Base-by-base conservation (phyloP, 2,888 invertebrate genomes). In the Litoditis marina region DNA sequence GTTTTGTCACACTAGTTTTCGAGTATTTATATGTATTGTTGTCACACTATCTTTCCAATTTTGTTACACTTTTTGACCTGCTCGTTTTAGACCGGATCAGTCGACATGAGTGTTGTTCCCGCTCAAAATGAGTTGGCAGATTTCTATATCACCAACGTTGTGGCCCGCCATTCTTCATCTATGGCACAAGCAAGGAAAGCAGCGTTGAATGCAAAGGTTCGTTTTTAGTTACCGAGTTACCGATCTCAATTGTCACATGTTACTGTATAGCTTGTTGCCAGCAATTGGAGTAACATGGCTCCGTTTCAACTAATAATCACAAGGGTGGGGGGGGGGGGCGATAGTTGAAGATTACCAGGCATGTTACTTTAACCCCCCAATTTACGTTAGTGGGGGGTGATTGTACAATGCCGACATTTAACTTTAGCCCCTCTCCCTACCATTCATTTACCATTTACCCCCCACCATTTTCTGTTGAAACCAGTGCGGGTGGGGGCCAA, bases 121-220 rank as follows among this genome's bases (percentile, higher is more conserved):
- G 63, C 62, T 0, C 77, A 77, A 49, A 66, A 67, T 32, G 87
- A 88, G 63, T 86, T 98, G 65, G 90, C 91, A 84, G 88, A 88
- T 79, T 88, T 87, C 83, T 88, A 87, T 83, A 95, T 96, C 94
- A 98, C 98, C 13, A 94, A 98, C 85, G 87, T 91, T 6, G 92
- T 98, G 82, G 92, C 93, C 72, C 88, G 96, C 83, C 93, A 96
- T 32, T 98, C 96, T 4, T 90, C 91, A 68, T 96, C 95, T 54
- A 98, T 98, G 98, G 94, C 96, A 54, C 94, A 94, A 85, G 78
- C 78, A 19, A 69, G 68, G 50, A 73, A 69, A 54, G 78, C 79
- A 2, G 78, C 78, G 31, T 69, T 76, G 31, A 68, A 69, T 47
- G 62, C 60, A 4, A 64, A 54, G 55, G 58, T 56, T n/a, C 13